These are phyloP conservation scores for Pararge aegeria DNA, from an alignment of 1,140 invertebrate genomes.

Conservation along the genomic window DNA sequence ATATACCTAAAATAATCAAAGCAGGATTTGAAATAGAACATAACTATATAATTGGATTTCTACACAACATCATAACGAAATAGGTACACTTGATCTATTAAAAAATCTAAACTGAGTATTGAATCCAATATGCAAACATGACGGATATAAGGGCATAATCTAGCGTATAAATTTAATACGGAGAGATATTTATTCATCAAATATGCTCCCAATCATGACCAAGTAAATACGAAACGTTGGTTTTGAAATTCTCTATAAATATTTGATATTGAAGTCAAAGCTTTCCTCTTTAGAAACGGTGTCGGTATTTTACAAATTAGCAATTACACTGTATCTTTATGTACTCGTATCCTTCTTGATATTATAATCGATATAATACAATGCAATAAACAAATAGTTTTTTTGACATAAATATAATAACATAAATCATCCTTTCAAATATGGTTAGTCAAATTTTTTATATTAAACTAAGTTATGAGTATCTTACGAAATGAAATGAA, in stretches of 20 bases:
- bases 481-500: no score
- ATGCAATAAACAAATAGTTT: no score
- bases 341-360: no score
- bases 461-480: no score
- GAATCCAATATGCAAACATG: not conserved
- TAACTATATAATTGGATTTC: not conserved
- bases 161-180: not conserved
- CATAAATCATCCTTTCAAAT: no score
- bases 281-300: not conserved
- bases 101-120: not conserved
- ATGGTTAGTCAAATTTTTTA: no score
- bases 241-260: conserved; percentile 18
- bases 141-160: not conserved
- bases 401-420: no score
- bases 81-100: not conserved
- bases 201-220: conserved; percentile 1
- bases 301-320: not conserved
- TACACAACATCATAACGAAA: not conserved
- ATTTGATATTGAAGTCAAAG: conserved; percentile 11
- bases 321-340: not conserved
- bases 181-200: conserved; percentile 4
- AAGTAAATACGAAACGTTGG: conserved; percentile 7
- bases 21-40: not conserved
- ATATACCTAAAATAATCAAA: no score
- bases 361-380: no score